These are phyloP conservation scores for Liasis olivaceus DNA, from an alignment of 2,797 vertebrate species.

Conservation along the genomic window DNA sequence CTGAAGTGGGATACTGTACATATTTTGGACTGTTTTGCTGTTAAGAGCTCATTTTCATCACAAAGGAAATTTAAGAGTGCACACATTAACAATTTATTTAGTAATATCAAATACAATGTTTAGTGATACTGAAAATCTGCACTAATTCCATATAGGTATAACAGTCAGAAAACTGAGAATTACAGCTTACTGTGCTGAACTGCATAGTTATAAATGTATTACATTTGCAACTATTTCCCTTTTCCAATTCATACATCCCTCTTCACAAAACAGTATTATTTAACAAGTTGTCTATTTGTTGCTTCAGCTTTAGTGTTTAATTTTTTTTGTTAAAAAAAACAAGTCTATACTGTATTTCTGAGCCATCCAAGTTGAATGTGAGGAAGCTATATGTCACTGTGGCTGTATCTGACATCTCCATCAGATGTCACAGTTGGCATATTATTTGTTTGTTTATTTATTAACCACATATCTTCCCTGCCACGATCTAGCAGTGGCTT, in stretches of 20 bases:
- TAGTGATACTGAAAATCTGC: background rate
- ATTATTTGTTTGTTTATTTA: background rate
- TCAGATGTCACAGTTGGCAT: background rate
- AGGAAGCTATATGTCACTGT: background rate
- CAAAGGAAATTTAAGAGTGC: background rate
- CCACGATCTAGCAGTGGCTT: background rate
- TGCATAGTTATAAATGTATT: background rate
- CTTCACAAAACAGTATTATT: background rate
- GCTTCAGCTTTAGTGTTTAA: background rate
- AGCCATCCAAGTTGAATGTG: background rate
- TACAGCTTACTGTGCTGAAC: background rate
- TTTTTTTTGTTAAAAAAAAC: background rate
- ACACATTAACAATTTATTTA: background rate
- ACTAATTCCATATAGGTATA: background rate
- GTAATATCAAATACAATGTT: background rate
- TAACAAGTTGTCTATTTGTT: background rate
- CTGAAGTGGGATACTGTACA: background rate
- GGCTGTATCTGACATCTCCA: background rate
- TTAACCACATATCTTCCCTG: background rate
- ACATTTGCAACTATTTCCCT: background rate
- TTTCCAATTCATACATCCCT: background rate
- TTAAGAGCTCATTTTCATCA: background rate
- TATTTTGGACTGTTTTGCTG: background rate
- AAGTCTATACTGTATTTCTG: background rate
- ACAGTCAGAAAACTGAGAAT: background rate